A percentile compares a stretch with the other conserved stretches of the same genome.
Conservation (phyloP, 2,888 invertebrate genomes). For the Clitarchus hookeri region DNA sequence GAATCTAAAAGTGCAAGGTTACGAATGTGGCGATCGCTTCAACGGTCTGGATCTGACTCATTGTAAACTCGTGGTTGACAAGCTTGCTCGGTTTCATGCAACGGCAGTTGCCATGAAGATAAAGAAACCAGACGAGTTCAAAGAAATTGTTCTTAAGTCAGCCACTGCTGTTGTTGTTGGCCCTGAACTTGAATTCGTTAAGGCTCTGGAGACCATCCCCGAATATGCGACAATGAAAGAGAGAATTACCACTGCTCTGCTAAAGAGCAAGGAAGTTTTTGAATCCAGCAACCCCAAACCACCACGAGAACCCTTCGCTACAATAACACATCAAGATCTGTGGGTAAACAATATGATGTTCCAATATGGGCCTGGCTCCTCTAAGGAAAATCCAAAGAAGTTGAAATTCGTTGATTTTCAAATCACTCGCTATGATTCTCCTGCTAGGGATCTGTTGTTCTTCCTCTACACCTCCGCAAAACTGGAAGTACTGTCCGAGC, state of each 20-base stretch:
- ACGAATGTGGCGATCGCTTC: constrained; percentile 49
- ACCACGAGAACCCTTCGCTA: constrained; percentile 49
- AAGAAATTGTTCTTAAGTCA: constrained; percentile 46
- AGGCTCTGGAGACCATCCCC: not conserved
- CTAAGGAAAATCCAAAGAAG: constrained; percentile 40
- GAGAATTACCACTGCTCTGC: constrained; percentile 48
- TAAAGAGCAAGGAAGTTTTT: constrained; percentile 47
- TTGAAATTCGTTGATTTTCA: constrained; percentile 55
- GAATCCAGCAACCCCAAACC: not conserved
- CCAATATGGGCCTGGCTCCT: constrained; percentile 45
- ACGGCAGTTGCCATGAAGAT: constrained; percentile 47
- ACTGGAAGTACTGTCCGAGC: constrained; percentile 48
- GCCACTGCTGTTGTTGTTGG: constrained; percentile 34
- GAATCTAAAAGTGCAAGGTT: constrained; percentile 50
- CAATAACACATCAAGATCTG: constrained; percentile 52
- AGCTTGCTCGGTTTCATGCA: constrained; percentile 35
- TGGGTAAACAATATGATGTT: constrained; percentile 56
- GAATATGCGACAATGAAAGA: constrained; percentile 35
- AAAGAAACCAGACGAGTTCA: constrained; percentile 50
- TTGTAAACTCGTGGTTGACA: constrained; percentile 23
- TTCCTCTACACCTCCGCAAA: constrained; percentile 52
- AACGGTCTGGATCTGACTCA: constrained; percentile 48
- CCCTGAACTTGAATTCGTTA: not conserved
- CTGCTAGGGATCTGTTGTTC: constrained; percentile 52
- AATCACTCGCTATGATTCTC: constrained; percentile 49